A percentile compares a stretch with the other conserved stretches of the same genome.
These are phyloP conservation scores for Machaerirhynchus nigripectus DNA, from an alignment of 2,113 vertebrate genomes.

Conservation along the genomic window DNA sequence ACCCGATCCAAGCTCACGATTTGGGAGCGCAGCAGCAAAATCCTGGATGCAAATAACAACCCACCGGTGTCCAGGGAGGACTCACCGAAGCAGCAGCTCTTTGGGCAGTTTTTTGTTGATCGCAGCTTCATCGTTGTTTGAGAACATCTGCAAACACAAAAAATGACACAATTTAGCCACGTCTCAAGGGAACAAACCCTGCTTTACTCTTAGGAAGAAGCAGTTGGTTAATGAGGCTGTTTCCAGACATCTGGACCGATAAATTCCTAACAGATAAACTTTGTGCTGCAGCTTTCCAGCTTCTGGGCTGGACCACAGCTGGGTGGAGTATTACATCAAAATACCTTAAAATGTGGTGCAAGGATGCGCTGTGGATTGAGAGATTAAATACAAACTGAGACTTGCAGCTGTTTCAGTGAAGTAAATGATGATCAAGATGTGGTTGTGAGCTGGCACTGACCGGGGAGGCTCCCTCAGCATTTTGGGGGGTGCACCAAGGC, in stretches of 20 bases:
- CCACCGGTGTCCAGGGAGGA: not conserved
- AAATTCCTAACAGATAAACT: not conserved
- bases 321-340: not conserved
- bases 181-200: not conserved
- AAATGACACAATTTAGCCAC: not conserved
- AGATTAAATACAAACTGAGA: not conserved
- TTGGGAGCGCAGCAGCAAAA: not conserved
- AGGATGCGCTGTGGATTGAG: not conserved
- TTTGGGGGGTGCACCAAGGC: not conserved
- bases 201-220: not conserved
- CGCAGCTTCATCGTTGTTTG: slow-evolving; percentile 94
- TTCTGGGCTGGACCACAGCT: not conserved
- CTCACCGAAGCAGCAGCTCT: slow-evolving; percentile 89
- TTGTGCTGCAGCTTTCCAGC: not conserved
- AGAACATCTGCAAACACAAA: slow-evolving; percentile 91
- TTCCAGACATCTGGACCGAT: not conserved
- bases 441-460: not conserved
- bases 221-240: fast-evolving
- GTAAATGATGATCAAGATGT: not conserved
- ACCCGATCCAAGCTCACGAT: not conserved
- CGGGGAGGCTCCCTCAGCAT: not conserved
- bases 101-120: slow-evolving; percentile 99
- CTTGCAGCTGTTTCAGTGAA: not conserved
- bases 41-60: not conserved
- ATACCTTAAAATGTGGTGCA: not conserved